Evolutionary conservation across 2,888 invertebrate species (phyloP).

Genomic region (Philaethria dido): DNA sequence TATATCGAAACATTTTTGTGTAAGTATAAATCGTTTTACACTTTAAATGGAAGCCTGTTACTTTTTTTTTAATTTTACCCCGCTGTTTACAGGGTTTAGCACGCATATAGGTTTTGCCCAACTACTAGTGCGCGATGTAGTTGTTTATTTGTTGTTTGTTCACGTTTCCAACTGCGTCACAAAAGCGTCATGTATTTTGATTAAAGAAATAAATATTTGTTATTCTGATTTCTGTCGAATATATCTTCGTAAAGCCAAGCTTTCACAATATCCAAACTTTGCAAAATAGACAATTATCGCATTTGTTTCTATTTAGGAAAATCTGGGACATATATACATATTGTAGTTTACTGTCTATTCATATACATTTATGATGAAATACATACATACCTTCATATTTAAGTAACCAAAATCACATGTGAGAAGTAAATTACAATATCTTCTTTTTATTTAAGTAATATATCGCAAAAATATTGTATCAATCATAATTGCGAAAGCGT

Average conservation of each 20-base stretch:
- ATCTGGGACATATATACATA: neutral
- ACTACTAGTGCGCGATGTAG: neutral
- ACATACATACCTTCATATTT: too few relatives aligned
- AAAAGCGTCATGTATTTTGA: slow-evolving; percentile 10
- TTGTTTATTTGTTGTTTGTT: slow-evolving; percentile 7
- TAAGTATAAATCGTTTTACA: too few relatives aligned
- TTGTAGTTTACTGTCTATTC: neutral
- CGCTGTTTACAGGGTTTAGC: neutral
- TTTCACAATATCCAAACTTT: slow-evolving; percentile 11
- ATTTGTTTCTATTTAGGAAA: slow-evolving; percentile 11
- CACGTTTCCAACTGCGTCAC: slow-evolving; percentile 4
- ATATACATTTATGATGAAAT: too few relatives aligned
- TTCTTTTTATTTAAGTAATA: too few relatives aligned
- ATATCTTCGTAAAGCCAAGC: slow-evolving; percentile 6
- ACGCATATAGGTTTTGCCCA: neutral
- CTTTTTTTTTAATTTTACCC: neutral
- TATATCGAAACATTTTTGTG: too few relatives aligned
- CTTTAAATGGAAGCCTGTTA: too few relatives aligned
- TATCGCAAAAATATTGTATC: too few relatives aligned
- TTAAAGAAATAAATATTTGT: slow-evolving; percentile 16
- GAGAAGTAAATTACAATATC: too few relatives aligned
- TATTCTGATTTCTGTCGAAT: slow-evolving; percentile 15
- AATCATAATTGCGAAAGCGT: too few relatives aligned
- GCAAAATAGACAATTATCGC: slow-evolving; percentile 1
- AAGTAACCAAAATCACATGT: too few relatives aligned